Conservation (phyloP, 2,113 vertebrate genomes). For the Aythya baeri region DNA sequence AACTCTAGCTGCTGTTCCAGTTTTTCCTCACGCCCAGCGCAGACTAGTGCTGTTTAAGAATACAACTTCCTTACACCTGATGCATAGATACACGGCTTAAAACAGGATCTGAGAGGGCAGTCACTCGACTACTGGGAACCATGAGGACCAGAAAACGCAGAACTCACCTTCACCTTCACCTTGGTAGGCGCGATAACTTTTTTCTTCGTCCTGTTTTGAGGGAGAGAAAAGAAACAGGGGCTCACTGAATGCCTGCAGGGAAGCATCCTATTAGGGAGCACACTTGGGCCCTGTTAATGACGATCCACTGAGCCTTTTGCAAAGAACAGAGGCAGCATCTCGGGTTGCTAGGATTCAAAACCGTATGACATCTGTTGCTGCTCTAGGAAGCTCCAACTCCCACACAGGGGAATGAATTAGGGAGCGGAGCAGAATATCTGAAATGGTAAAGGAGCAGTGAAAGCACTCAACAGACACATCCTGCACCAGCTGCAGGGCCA, state of each 20-base stretch:
- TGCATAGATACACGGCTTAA: background rate
- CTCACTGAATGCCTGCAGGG: background rate
- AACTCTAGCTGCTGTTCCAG: background rate
- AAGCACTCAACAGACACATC: background rate
- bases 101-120: background rate
- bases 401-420: background rate
- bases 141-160: background rate
- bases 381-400: background rate
- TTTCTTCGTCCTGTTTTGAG: slow-evolving; percentile 80
- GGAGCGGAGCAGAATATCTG: background rate
- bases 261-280: background rate
- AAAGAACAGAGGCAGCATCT: slow-evolving; percentile 46
- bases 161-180: slow-evolving; percentile 83
- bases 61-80: background rate
- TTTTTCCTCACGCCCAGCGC: background rate
- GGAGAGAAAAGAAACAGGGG: slow-evolving; percentile 32
- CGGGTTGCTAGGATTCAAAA: slow-evolving; percentile 49
- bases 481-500: background rate
- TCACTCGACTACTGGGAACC: background rate
- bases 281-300: background rate
- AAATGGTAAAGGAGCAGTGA: background rate
- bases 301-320: slow-evolving; percentile 24
- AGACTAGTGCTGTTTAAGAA: background rate
- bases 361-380: background rate
- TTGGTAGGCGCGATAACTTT: slow-evolving; percentile 79